Evolutionary conservation across 1,140 invertebrate species (phyloP).

Genomic region (Lepidurus couesii): DNA sequence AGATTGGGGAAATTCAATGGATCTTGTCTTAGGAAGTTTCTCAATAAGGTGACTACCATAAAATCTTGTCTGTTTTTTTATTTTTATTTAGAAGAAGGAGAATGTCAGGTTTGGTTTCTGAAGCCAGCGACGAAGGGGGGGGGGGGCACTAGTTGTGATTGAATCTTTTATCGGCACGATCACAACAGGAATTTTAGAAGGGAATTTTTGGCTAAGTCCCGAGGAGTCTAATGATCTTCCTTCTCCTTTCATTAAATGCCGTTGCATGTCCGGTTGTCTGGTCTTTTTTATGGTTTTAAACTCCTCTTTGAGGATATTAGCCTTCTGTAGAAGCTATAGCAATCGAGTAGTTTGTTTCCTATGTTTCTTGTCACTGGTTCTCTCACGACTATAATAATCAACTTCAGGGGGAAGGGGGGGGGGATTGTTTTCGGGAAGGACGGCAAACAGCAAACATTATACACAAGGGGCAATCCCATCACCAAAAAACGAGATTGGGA

Average conservation of each 20-base stretch:
- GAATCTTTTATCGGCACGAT: conserved; percentile 10
- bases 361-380: neutral
- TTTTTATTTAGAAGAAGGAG: neutral
- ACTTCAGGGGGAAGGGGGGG: neutral
- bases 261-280: neutral
- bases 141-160: neutral
- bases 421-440: no score
- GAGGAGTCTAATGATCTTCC: conserved; percentile 10
- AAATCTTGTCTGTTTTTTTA: neutral
- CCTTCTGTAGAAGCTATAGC: neutral
- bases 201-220: neutral
- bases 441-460: no score
- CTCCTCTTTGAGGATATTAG: neutral
- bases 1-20: neutral
- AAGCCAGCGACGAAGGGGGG: neutral
- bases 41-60: conserved; percentile 6
- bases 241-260: neutral
- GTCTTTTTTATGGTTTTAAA: neutral
- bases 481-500: no score
- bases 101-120: neutral
- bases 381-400: conserved; percentile 22
- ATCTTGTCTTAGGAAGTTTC: neutral
- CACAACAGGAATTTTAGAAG: conserved; percentile 9
- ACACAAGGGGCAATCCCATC: no score
- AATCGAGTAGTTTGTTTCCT: neutral